A percentile compares a stretch with the other conserved stretches of the same genome.
These are phyloP conservation scores for Mus musculus DNA, from an alignment of 2,113 vertebrate species.

Conservation along the genomic window DNA sequence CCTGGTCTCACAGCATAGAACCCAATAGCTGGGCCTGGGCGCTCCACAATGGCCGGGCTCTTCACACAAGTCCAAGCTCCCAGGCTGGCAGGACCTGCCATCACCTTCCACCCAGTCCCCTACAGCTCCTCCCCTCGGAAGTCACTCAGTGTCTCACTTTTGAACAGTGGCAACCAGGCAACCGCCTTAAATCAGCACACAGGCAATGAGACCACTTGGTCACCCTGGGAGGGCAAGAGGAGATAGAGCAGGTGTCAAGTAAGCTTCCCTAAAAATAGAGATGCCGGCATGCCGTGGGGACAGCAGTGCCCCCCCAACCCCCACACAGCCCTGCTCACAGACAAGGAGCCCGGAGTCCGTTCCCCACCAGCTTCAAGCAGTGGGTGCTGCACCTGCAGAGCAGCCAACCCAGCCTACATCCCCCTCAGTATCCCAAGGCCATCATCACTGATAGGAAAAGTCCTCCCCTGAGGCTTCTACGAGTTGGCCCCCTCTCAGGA, in stretches of 20 bases:
- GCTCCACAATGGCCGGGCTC: background rate
- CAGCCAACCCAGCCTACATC: background rate
- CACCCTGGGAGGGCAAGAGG: background rate
- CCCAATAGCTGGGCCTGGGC: background rate
- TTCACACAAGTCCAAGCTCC: background rate
- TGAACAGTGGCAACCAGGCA: background rate
- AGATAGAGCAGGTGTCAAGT: slow-evolving; percentile 59
- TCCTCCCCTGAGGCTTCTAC: background rate
- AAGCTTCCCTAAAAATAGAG: slow-evolving; percentile 74
- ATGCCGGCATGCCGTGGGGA: background rate
- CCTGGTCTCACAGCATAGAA: background rate
- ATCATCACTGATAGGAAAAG: background rate
- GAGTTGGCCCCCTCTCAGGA: background rate
- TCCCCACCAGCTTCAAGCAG: background rate
- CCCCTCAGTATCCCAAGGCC: background rate
- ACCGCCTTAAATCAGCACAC: background rate
- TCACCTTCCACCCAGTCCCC: background rate
- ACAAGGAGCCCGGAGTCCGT: rapidly evolving
- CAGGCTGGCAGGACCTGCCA: background rate
- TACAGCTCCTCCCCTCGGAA: background rate
- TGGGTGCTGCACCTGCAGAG: background rate
- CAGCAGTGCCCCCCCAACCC: background rate
- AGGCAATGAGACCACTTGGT: background rate
- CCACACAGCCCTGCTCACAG: rapidly evolving
- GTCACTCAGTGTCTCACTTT: background rate